Percentiles rank a stretch among this genome's conserved stretches.
phyloP scores from a whole-genome alignment of 2,113 vertebrate genomes.

The Nematolebias whitei region DNA sequence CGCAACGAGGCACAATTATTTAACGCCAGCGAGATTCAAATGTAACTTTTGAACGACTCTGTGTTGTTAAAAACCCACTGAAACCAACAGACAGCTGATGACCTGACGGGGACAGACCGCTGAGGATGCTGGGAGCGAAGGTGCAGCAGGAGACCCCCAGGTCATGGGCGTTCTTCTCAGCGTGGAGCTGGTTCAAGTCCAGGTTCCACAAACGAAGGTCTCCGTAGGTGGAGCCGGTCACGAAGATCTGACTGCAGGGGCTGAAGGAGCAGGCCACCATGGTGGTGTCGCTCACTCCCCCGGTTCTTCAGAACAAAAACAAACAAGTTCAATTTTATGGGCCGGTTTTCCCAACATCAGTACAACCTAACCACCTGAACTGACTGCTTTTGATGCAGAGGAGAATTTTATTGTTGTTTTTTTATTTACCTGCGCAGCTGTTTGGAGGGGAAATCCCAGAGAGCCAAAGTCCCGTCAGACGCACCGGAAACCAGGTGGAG shows the following conservation, averaged over 20 bases:
- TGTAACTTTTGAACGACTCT: no score
- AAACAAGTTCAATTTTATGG: no score
- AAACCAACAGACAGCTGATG: no score
- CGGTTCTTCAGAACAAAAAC: conserved; percentile 79
- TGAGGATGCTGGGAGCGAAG: conserved; percentile 82
- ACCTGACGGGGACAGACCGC: conserved; percentile 48
- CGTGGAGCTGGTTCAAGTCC: conserved; percentile 85
- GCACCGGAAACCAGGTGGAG: conserved; percentile 83
- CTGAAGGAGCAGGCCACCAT: conserved; percentile 92
- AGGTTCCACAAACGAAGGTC: conserved; percentile 93
- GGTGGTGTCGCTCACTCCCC: conserved; percentile 86
- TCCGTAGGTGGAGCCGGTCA: conserved; percentile 92
- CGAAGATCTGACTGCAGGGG: conserved; percentile 86
- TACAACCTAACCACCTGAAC: no score
- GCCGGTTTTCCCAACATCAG: no score
- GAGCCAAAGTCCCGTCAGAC: conserved; percentile 86
- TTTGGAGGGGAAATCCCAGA: conserved; percentile 86
- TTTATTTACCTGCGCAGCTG: conserved; percentile 79
- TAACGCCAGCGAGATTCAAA: no score
- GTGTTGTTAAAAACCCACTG: no score
- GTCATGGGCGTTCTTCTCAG: conserved; percentile 91
- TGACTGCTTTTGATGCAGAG: no score
- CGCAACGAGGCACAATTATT: no score
- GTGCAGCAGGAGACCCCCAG: conserved; percentile 92
- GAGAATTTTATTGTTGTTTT: no score